Base-by-base conservation (phyloP, 2,888 invertebrate species). In the Microchrysa polita region DNA sequence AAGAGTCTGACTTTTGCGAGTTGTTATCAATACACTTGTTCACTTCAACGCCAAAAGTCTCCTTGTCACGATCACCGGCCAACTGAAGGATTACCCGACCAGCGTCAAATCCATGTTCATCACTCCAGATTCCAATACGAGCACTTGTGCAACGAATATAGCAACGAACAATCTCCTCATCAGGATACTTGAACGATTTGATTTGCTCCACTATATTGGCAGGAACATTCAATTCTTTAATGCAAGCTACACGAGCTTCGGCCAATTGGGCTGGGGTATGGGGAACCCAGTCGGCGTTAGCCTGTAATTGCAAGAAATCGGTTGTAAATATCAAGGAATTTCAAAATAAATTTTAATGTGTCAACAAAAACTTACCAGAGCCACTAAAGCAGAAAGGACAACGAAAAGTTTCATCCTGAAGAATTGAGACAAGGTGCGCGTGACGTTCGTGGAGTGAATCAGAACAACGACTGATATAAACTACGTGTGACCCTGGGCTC, bases 111-210 rank as follows among this genome's bases (percentile, higher is more conserved):
- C 85, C 85, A 75, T 80, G 80, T 75, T 79, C 80, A 42, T 82
- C 79, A 57, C 82, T 82, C 75, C 84, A 85, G 52, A 85, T 78
- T 18, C 83, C 82, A 79, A 85, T 83, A 67, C 83, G 84, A 74
- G 80, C 80, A 76, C 85, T 83, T 74, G 84, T 80, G 78, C 85
- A 85, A 75, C 83, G 81, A 53, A 85, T 82, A 74, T 85, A 85
- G 77, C 82, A 84, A 20, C 72, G 65, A n/a, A 84, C 84, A 60
- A 80, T 79, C 74, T 84, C 83, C 78, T 85, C 84, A 53, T 84
- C 83, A 71, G 84, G 81, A 77, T 83, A 85, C n/a, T 84, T 83
- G 81, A 74, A 83, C 74, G 81, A 80, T 79, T 83, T 84, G 79
- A 81, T 84, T 76, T 84, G 83, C 72, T 82, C 82, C 69, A 83